Evolutionary conservation across 2,888 invertebrate species (phyloP).

Genomic region (Ischnura elegans): DNA sequence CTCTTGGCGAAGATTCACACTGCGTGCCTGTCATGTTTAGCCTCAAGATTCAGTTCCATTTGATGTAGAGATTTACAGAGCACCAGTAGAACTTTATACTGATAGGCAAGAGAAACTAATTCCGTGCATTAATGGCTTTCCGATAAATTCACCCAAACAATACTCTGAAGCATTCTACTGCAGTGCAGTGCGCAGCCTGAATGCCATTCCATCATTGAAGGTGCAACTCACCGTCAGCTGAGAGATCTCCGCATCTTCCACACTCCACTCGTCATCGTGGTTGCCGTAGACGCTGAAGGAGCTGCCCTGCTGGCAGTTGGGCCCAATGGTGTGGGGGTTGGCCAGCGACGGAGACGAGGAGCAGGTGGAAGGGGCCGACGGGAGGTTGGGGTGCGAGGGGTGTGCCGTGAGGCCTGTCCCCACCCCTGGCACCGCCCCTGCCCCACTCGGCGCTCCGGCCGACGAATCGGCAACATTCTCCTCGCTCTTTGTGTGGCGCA

Average conservation of each 20-base stretch:
- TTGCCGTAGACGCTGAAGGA: conserved; percentile 78
- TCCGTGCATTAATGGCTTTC: too few relatives aligned
- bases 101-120: too few relatives aligned
- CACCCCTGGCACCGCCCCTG: too few relatives aligned
- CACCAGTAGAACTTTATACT: too few relatives aligned
- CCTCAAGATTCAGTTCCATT: too few relatives aligned
- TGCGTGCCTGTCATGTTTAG: too few relatives aligned
- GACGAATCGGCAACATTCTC: conserved; percentile 85
- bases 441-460: conserved; percentile 75
- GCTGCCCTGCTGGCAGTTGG: conserved; percentile 73
- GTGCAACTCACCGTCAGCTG: conserved; percentile 77
- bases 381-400: conserved; percentile 76
- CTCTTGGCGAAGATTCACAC: too few relatives aligned
- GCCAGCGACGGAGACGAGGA: conserved; percentile 77
- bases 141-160: too few relatives aligned
- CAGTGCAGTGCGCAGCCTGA: too few relatives aligned
- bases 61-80: too few relatives aligned
- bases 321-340: conserved; percentile 74
- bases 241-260: conserved; percentile 96
- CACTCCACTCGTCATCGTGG: conserved; percentile 93
- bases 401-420: conserved; percentile 74
- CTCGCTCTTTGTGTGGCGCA: conserved; percentile 96
- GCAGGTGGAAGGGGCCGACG: conserved; percentile 79
- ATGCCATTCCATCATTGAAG: too few relatives aligned
- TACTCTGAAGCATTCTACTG: too few relatives aligned